These are phyloP conservation scores for Monopis laevigella DNA, from an alignment of 2,888 invertebrate species.

Conservation along the genomic window DNA sequence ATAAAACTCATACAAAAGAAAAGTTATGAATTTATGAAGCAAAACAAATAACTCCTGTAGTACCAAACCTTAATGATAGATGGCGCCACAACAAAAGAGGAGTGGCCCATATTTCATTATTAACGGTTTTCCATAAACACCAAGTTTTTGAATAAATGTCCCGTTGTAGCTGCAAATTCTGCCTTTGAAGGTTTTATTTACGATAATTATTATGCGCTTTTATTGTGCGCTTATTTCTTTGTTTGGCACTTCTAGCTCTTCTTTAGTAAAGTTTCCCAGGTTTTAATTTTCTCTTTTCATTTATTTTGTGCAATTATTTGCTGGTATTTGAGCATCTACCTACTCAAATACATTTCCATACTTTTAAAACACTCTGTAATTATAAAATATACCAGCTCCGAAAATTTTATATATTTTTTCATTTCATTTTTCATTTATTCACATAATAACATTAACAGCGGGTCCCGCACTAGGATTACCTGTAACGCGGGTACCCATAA, in stretches of 20 bases:
- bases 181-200: conserved; percentile 9
- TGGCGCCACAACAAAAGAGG: conserved; percentile 7
- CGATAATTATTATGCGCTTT: conserved; percentile 12
- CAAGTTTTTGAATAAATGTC: conserved; percentile 8
- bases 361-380: no score
- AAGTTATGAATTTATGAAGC: conserved; percentile 10
- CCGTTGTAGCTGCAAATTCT: neutral
- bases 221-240: conserved; percentile 8
- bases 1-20: conserved; percentile 5
- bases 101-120: conserved; percentile 8
- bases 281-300: no score
- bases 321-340: no score
- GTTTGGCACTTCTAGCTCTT: conserved; percentile 1
- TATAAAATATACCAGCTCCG: no score
- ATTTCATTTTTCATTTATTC: no score
- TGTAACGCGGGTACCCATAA: no score
- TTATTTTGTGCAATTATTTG: no score
- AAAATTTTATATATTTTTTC: no score
- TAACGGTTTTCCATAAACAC: conserved; percentile 7
- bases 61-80: conserved; percentile 7
- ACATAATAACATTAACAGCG: no score
- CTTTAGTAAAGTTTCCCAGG: no score
- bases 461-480: no score
- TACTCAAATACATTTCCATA: no score
- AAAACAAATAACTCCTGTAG: conserved; percentile 10